Percentiles rank a stretch among this genome's conserved stretches.
Conservation (phyloP, 2,888 invertebrate genomes). For the Amphipyra berbera region DNA sequence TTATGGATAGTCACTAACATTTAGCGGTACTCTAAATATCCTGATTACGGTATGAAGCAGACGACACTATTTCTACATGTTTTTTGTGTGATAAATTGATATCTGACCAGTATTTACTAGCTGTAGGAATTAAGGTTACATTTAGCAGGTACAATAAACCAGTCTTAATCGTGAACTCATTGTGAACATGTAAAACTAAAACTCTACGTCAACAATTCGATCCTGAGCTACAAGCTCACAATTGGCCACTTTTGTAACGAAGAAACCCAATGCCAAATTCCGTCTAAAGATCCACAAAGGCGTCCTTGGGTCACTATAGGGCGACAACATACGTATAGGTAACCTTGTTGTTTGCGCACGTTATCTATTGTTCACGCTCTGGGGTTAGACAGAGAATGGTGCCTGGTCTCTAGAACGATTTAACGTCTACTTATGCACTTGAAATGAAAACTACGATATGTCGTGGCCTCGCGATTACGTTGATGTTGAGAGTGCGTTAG, state of each 20-base stretch:
- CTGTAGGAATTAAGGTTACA: too few species aligned
- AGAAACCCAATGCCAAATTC: not conserved
- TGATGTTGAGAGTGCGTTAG: conserved; percentile 17
- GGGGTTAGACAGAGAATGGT: conserved; percentile 35
- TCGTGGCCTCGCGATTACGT: conserved; percentile 3
- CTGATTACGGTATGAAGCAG: too few species aligned
- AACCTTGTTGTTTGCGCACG: conserved; percentile 31
- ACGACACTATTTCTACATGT: too few species aligned
- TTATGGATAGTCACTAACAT: too few species aligned
- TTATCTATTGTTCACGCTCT: conserved; percentile 40
- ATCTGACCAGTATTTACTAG: too few species aligned
- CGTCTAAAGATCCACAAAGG: not conserved
- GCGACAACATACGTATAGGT: conserved; percentile 5
- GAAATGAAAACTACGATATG: conserved; percentile 28
- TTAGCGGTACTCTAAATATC: too few species aligned
- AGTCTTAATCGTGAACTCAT: too few species aligned
- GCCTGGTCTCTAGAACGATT: conserved; percentile 19
- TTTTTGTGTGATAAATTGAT: too few species aligned
- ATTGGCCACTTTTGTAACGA: not conserved
- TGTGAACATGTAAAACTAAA: too few species aligned
- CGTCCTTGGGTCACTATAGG: conserved; percentile 32
- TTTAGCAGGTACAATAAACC: too few species aligned
- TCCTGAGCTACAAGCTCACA: not conserved
- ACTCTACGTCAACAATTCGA: not conserved
- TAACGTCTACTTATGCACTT: conserved; percentile 12